These are phyloP conservation scores for Eupithecia subfuscata DNA, from an alignment of 2,888 invertebrate genomes.

Conservation along the genomic window DNA sequence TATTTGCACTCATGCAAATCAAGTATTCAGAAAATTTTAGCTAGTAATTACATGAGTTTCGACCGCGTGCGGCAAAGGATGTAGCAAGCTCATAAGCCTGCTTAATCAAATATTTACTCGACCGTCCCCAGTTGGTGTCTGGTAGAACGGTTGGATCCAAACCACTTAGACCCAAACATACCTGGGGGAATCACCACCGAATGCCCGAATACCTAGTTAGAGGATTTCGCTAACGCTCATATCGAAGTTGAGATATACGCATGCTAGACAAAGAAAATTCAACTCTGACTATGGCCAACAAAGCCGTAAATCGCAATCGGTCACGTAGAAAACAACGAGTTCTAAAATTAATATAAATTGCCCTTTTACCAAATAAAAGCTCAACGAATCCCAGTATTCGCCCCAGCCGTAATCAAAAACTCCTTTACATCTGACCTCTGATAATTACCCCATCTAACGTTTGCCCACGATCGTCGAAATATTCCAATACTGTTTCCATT, in stretches of 20 bases:
- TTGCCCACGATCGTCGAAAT: constrained; percentile 9
- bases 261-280: neutral
- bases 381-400: constrained; percentile 1
- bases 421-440: constrained; percentile 11
- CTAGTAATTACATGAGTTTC: neutral
- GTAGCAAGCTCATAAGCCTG: neutral
- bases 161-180: neutral
- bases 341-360: constrained; percentile 3
- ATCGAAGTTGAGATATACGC: neutral
- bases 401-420: constrained; percentile 9
- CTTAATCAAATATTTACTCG: neutral
- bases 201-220: neutral
- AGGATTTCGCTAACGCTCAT: neutral
- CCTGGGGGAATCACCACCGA: neutral
- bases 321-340: constrained; percentile 1
- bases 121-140: neutral
- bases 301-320: neutral
- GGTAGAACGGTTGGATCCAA: neutral
- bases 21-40: neutral
- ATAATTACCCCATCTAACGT: constrained; percentile 19
- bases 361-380: constrained; percentile 8
- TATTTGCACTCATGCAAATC: neutral
- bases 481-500: constrained; percentile 24
- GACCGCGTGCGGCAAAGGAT: neutral
- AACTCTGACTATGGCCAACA: neutral